Base-by-base conservation (phyloP, 2,113 vertebrate species). In the Chaetops frenatus region DNA sequence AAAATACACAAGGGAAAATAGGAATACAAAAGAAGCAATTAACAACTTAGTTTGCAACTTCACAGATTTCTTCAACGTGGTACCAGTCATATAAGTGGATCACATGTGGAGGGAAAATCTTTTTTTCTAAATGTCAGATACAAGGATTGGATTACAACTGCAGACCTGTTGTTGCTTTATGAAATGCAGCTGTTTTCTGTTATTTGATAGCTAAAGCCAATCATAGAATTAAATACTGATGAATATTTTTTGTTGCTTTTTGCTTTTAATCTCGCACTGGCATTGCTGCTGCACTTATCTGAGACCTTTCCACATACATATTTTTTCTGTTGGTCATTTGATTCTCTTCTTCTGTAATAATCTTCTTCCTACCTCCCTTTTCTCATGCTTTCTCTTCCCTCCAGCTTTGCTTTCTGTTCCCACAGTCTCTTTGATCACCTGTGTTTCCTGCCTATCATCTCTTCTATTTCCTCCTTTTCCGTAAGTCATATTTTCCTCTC, bases 151-250 rank as follows among this genome's bases (percentile, higher is more conserved):
- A 70, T 97, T 97, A 97, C 95, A 94, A 94, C 57, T 92, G 64
- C 79, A 92, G 87, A 61, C 92, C 96, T 97, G 93, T 97, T 97
- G 95, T 94, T 96, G 48, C 91, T 95, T 97, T 96, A 95, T 92
- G 94, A 94, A 98, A 95, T 81, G 97, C 97, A 98, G 97, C 97
- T 98, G 97, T 95, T 97, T 98, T 97, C 80, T 97, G 97, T 95
- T 85, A 97, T 85, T 95, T 94, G 95, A 98, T 97, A 98, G 76
- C 96, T 97, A 97, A 95, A 94, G 76, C 95, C 13, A 97, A 97
- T 93, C 89, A 97, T 2, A 47, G 92, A 94, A 97, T 93, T 88
- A 96, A 97, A 97, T 91, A 51, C 82, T 57, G 81, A 96, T 77
- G 73, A 92, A 90, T 90, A 94, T 67, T 86, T 96, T 92, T 81